Base-by-base conservation (phyloP, 2,113 vertebrate species). In the Pelobates fuscus region DNA sequence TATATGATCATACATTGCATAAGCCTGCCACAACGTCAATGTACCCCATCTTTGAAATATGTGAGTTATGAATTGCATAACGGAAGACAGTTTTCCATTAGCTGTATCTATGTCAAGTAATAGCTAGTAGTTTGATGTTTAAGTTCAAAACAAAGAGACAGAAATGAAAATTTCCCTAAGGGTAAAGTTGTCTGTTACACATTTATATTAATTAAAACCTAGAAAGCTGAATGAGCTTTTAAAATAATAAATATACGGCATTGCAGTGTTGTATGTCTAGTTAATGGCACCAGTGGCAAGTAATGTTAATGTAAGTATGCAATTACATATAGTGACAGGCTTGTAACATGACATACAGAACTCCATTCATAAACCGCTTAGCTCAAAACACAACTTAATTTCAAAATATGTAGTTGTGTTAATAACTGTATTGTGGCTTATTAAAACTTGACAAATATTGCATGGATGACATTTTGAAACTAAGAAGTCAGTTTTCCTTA, bases 91-190 rank as follows among this genome's bases (percentile, higher is more conserved):
- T 29, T 37, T 5, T 71, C 68, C 68, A 71, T 71, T 71, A 71
- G 57, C 68, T 46, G 32, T 27, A 6, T 37, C 32, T 6, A 37
- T 37, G 32, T 10, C 10, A 23, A 60, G 68, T 59, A 44, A 44
- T 44, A 41, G 32, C 68, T 21, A n/a, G 32, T 32, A 59, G 41
- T 54, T 25, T 59, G 52, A 55, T 70, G 55, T 70, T 46, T 20
- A 23, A 32, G 58, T 71, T 71, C 57, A 43, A 61, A 58, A 69
- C 49, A 32, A 32, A 69, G 52, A 44, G 68, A 71, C 57, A 61
- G 24, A 60, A 71, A 71, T 44, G 57, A 29, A 44, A 55, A 37
- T 69, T 49, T 54, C 67, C 52, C 29, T 58, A 58, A 52, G 54
- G 54, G 54, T 43, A 59, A 21, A 60, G 32, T 26, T 21, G 55